Conservation (phyloP, 2,797 vertebrate species). For the Gouania willdenowi region DNA sequence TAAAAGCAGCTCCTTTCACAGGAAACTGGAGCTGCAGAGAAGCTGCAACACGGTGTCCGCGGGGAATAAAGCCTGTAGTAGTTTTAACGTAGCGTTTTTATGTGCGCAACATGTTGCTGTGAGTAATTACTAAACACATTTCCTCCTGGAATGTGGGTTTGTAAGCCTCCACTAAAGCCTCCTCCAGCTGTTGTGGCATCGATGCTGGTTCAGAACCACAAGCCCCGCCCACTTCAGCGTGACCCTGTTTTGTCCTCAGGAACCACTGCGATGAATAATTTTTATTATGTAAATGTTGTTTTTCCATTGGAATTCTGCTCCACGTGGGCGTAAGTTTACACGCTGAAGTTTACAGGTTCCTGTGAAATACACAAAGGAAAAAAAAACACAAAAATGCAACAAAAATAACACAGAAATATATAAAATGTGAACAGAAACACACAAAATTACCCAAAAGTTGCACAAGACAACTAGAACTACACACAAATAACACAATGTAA, state of each 20-base stretch:
- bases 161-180: conserved; percentile 19
- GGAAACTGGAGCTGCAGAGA: conserved; percentile 1
- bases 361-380: too few relatives aligned
- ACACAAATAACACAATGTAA: too few relatives aligned
- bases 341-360: too few relatives aligned
- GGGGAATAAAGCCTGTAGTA: neutral
- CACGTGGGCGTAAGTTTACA: too few relatives aligned
- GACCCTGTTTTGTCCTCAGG: conserved; percentile 19
- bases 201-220: conserved; percentile 25
- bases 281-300: too few relatives aligned
- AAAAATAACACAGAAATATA: too few relatives aligned
- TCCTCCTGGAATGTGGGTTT: conserved; percentile 22
- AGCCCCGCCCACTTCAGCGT: neutral
- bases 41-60: neutral
- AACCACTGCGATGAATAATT: too few relatives aligned
- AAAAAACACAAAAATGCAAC: too few relatives aligned
- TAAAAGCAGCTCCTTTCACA: conserved; percentile 10
- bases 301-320: too few relatives aligned
- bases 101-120: conserved; percentile 22
- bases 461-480: too few relatives aligned
- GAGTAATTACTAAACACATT: conserved; percentile 40
- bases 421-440: too few relatives aligned
- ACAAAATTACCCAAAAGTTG: too few relatives aligned
- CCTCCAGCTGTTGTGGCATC: conserved; percentile 37
- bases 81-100: conserved; percentile 20